Evolutionary conservation across 2,113 vertebrate species (phyloP), one percentile per base, ranked within the genome.

Genomic region (Ciconia maguari): DNA sequence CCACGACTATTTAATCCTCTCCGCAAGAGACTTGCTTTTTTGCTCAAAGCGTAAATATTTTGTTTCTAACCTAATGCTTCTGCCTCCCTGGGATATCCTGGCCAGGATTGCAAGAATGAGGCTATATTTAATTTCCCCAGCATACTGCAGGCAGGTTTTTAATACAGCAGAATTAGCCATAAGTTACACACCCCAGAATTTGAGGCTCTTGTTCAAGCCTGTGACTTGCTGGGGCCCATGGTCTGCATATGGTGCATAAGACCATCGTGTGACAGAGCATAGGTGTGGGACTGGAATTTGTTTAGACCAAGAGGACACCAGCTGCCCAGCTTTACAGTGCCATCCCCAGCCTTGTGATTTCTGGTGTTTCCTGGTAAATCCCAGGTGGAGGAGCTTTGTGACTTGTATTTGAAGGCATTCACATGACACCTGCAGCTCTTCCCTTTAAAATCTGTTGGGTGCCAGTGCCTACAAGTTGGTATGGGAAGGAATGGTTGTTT

Each of bases 201-300:
- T 8, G 11, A 72, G 22, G 55, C 14, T 71, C 13, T 82, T 57
- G 12, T 46, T 71, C 5, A 12, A 57, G 7, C 25, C 36, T 48
- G 25, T 65, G 52, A 16, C 70, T 80, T 69, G 22, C 29, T 78
- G 48, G 32, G 41, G 16, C 27, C 48, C 0, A 0, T 64, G 51
- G 34, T 41, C 76, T 52, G 10, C 29, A 6, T 38, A 19, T 1
- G 10, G 9, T 0, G 0, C 3, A 2, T n/a, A 58, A 75, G 46
- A 54, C 29, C 44, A 8, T 36, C 0, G 0, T 82, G 54, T 72
- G 52, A 41, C 24, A 79, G 24, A 91, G 20, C 52, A 16, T 2
- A 30, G 21, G 38, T 44, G 14, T 70, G 51, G 26, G 34, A 46
- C 72, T 36, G 41, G 42, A 42, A 48, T 77, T 88, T 55, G 10